Base-by-base conservation (phyloP, 2,113 vertebrate genomes). In the Rousettus leschenaultii region DNA sequence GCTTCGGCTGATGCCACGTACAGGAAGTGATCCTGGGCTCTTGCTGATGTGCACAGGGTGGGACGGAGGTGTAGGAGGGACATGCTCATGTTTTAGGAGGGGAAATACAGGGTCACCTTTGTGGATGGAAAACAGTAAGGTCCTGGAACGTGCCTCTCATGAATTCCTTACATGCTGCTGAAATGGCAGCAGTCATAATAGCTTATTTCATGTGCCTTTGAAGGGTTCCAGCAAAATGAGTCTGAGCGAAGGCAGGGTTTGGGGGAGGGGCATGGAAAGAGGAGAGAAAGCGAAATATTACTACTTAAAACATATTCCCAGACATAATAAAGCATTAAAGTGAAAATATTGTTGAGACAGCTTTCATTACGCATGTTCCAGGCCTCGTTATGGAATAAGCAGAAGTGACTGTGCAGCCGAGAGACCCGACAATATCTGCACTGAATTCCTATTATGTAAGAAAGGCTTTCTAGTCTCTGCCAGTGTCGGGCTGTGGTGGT, bases 291-390 rank as follows among this genome's bases (percentile, higher is more conserved):
- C 98, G 96, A 98, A 98, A 98, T 98, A 99, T 99, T 98, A 98
- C 98, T 98, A 99, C 99, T 99, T 99, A 98, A 96, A 98, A 97
- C 98, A 97, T 98, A 99, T 98, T 99, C 98, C 98, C 97, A 98
- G 98, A 99, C 99, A 99, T 99, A 99, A 99, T 99, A 98, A 99
- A 99, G 99, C 99, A 99, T 99, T 99, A 99, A 99, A 99, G 98
- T 99, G 99, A 99, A 99, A 99, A 99, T 99, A 99, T 99, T 98
- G 99, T 99, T 99, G 98, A 98, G 99, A 99, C 99, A 99, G 99
- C 99, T 99, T 99, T 99, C 99, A 99, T 99, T 99, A 99, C 98
- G 98, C 99, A 99, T 98, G 99, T 99, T 99, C 99, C 99, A 96
- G 98, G 98, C 98, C 98, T 98, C 99, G 99, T 99, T 99, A 99